Conservation (phyloP, 2,797 vertebrate genomes). For the Xerus rutilus region DNA sequence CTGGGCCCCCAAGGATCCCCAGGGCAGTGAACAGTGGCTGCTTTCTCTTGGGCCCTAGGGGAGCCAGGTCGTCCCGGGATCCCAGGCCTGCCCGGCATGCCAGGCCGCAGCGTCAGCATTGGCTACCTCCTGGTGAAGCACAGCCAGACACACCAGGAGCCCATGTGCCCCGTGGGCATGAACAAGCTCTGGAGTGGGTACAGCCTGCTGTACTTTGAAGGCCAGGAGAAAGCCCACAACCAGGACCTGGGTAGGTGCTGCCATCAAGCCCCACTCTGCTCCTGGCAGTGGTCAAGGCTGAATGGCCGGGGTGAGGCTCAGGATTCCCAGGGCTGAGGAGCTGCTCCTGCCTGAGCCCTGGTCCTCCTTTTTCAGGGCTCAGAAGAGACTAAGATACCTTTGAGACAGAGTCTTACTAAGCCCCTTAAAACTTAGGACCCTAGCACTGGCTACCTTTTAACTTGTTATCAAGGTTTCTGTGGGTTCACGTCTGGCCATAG, state of each 20-base stretch:
- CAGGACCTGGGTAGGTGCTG: constrained; percentile 95
- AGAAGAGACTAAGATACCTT: not conserved
- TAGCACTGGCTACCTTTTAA: not conserved
- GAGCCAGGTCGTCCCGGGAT: constrained; percentile 90
- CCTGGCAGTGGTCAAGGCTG: not conserved
- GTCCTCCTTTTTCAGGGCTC: not conserved
- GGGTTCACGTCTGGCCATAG: accelerated
- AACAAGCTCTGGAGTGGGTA: constrained; percentile 97
- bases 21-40: not conserved
- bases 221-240: constrained; percentile 99
- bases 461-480: accelerated
- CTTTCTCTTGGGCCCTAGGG: constrained; percentile 80
- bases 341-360: not conserved
- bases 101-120: constrained; percentile 97
- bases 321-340: not conserved
- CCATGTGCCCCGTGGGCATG: constrained; percentile 98
- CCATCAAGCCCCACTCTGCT: accelerated
- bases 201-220: constrained; percentile 98
- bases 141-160: constrained; percentile 95
- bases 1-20: not conserved
- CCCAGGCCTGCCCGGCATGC: constrained; percentile 94
- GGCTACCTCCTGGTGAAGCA: constrained; percentile 99
- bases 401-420: not conserved
- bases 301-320: accelerated
- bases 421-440: not conserved